Evolutionary conservation across 2,113 vertebrate genomes (phyloP), one percentile per base, ranked within the genome.

Genomic region (Vulpes ferrilata): DNA sequence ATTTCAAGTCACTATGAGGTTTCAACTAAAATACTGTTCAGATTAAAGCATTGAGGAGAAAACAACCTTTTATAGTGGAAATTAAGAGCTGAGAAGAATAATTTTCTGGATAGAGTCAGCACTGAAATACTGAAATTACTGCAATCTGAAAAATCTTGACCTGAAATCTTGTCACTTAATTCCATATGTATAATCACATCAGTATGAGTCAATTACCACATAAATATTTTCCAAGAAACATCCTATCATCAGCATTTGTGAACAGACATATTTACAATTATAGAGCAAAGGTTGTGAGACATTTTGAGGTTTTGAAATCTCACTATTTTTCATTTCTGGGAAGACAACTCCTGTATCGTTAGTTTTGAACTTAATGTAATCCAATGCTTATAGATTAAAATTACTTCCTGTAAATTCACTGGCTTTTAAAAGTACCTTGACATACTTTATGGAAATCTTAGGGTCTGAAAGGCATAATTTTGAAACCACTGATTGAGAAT

Each of bases 1-100:
- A 65, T 1, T 96, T 88, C 87, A 95, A 62, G 48, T 98, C 78
- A n/a, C 15, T 59, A 30, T 0, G 38, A 96, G 88, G 55, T 97
- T 27, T 9, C 86, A 96, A 23, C 71, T 48, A 88, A 83, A 19
- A 83, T 91, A 2, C 0, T 91, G 57, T 65, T 73, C 67, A 73
- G 7, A 69, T 35, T 78, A 91, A 90, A 80, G 20, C 16, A 35
- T 16, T 76, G 11, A 15, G 11, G 1, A 84, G 27, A 76, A 88
- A 86, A 82, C 22, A 86, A 43, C 2, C 9, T 78, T 51, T 64
- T 4, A 27, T 43, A n/a, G 25, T 88, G 16, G 11, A 95, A 92
- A 80, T 67, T 43, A 88, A 88, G 10, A 35, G 4, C 17, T 67
- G 19, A 92, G 25, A 79, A 82, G 5, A 82, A 91, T 11, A 22